A percentile compares a stretch with the other conserved stretches of the same genome.
Conservation (phyloP, 2,888 invertebrate genomes). For the Drosophila multiciliata region DNA sequence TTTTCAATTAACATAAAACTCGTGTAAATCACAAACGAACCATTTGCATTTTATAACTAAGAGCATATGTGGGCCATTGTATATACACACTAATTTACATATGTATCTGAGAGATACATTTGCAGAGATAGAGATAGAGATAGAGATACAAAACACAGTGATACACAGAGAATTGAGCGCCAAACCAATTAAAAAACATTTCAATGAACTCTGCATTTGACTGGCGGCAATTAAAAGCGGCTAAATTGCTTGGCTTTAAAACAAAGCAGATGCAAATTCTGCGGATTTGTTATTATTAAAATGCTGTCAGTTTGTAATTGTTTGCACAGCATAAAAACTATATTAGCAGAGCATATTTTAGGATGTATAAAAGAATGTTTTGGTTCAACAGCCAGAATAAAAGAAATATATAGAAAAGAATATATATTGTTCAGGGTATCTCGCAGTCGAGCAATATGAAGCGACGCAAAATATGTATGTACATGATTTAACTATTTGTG, state of each 20-base stretch:
- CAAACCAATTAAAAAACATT: slow-evolving; percentile 61
- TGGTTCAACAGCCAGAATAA: not conserved
- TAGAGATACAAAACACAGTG: not conserved
- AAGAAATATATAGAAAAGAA: not conserved
- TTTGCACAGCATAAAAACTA: not conserved
- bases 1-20: slow-evolving; percentile 66
- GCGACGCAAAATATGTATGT: not conserved
- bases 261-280: slow-evolving; percentile 25
- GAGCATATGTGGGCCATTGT: slow-evolving; percentile 27
- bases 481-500: not conserved
- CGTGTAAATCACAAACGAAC: slow-evolving; percentile 47
- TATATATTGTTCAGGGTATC: not conserved
- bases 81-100: not conserved
- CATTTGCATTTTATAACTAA: slow-evolving; percentile 37
- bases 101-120: slow-evolving; percentile 32
- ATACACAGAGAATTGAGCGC: slow-evolving; percentile 6
- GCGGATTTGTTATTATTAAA: not conserved
- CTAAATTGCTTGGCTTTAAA: slow-evolving; percentile 34
- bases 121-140: not conserved
- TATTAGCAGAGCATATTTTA: not conserved
- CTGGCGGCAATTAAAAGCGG: slow-evolving; percentile 36
- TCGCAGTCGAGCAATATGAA: not conserved
- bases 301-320: slow-evolving; percentile 10
- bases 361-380: not conserved
- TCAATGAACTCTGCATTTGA: slow-evolving; percentile 42